A percentile compares a stretch with the other conserved stretches of the same genome.
Conservation (phyloP, 2,113 vertebrate genomes). For the Zosterops pallidus region DNA sequence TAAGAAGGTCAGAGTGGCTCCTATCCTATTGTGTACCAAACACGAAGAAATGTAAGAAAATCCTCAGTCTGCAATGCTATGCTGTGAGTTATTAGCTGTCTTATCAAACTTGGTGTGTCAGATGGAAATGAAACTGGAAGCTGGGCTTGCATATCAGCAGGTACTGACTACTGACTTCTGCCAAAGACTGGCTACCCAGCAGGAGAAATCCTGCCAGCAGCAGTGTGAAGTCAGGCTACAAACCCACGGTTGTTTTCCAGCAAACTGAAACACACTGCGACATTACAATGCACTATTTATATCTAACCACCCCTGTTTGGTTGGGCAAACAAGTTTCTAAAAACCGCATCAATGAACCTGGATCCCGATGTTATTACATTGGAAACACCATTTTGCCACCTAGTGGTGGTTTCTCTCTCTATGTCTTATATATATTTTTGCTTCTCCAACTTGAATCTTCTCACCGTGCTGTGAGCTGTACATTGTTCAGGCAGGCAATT, state of each 20-base stretch:
- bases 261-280: not conserved
- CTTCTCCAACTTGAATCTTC: not conserved
- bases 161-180: not conserved
- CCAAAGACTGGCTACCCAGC: too few species aligned
- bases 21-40: not conserved
- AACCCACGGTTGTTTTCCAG: not conserved
- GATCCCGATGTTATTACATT: not conserved
- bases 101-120: not conserved
- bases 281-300: not conserved
- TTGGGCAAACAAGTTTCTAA: not conserved
- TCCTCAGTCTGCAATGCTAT: not conserved
- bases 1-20: not conserved
- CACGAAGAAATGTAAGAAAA: not conserved
- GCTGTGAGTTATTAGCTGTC: not conserved
- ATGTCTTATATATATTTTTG: rapidly evolving
- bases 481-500: not conserved
- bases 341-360: not conserved
- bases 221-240: not conserved
- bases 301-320: not conserved
- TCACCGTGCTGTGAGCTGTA: not conserved
- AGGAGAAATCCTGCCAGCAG: not conserved
- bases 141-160: not conserved
- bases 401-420: constrained; percentile 42
- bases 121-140: not conserved
- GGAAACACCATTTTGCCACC: constrained; percentile 71